A percentile compares a stretch with the other conserved stretches of the same genome.
These are phyloP conservation scores for Cephalophus harveyi DNA, from an alignment of 2,113 vertebrate genomes.

Conservation along the genomic window DNA sequence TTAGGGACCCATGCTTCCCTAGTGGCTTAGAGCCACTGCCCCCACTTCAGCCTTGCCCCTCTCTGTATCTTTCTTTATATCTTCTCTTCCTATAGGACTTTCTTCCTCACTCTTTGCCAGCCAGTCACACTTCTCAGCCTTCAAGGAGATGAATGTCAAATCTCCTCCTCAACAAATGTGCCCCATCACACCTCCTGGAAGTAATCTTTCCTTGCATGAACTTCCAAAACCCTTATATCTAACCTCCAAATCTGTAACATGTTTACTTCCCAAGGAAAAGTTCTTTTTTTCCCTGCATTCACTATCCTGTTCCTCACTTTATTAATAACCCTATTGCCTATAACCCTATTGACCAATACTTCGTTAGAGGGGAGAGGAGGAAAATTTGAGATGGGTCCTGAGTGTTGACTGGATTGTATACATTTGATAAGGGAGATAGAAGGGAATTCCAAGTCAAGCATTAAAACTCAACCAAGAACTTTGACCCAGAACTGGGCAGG, in stretches of 20 bases:
- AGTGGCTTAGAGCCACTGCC: background rate
- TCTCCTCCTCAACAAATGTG: background rate
- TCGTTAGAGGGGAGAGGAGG: accelerated
- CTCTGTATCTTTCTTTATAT: background rate
- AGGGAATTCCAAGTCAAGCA: background rate
- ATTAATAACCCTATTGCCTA: background rate
- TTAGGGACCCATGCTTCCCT: background rate
- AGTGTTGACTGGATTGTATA: background rate
- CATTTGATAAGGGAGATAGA: background rate
- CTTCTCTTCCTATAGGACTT: background rate
- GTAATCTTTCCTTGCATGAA: background rate
- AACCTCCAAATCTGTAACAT: background rate
- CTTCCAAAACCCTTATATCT: background rate
- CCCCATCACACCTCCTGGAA: background rate
- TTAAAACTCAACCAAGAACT: background rate
- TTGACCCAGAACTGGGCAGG: background rate
- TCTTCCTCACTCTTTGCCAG: background rate
- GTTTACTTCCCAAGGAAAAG: background rate
- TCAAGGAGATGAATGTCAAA: background rate
- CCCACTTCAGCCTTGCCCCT: background rate
- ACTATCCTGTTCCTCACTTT: background rate
- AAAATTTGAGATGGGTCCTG: background rate
- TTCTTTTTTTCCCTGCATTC: background rate
- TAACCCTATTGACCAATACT: background rate
- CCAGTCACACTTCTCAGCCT: background rate